Percentiles rank a stretch among this genome's conserved stretches.
Evolutionary conservation across 2,888 invertebrate genomes (phyloP).

Genomic region (Stegana nigrithorax): DNA sequence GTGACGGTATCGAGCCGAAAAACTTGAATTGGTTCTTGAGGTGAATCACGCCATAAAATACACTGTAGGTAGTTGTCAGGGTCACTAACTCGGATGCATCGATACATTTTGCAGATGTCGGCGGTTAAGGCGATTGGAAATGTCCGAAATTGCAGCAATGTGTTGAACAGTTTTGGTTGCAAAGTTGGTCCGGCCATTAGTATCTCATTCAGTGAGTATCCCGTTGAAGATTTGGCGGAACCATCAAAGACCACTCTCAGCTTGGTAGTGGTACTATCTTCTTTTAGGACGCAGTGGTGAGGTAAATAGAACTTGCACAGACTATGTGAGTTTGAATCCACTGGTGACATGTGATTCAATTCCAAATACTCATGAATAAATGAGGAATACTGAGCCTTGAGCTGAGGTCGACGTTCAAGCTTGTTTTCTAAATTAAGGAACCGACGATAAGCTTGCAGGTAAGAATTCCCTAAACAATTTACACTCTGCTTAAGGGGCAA

Average conservation of each 20-base stretch:
- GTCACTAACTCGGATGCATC: slow-evolving; percentile 15
- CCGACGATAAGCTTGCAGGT: too few relatives aligned
- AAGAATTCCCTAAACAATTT: too few relatives aligned
- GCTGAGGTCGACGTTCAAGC: too few relatives aligned
- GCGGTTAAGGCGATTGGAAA: slow-evolving; percentile 24
- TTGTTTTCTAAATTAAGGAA: too few relatives aligned
- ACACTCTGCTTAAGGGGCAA: too few relatives aligned
- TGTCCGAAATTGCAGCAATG: slow-evolving; percentile 20
- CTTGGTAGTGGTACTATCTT: slow-evolving; percentile 1
- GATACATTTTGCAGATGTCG: slow-evolving; percentile 29
- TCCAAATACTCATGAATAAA: too few relatives aligned
- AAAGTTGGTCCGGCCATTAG: slow-evolving; percentile 19
- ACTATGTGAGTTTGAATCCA: not conserved
- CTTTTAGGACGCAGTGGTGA: slow-evolving; percentile 7
- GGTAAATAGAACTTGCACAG: not conserved
- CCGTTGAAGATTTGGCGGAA: slow-evolving; percentile 1
- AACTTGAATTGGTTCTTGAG: not conserved
- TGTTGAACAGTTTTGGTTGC: slow-evolving; percentile 24
- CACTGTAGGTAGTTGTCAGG: slow-evolving; percentile 21
- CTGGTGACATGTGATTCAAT: not conserved
- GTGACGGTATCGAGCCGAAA: slow-evolving; percentile 17
- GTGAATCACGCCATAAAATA: slow-evolving; percentile 20
- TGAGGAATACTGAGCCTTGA: too few relatives aligned
- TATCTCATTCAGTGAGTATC: slow-evolving; percentile 5
- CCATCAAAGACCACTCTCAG: slow-evolving; percentile 10